A percentile compares a stretch with the other conserved stretches of the same genome.
These are phyloP conservation scores for Spinus pinus DNA, from an alignment of 2,797 vertebrate genomes.

Conservation along the genomic window DNA sequence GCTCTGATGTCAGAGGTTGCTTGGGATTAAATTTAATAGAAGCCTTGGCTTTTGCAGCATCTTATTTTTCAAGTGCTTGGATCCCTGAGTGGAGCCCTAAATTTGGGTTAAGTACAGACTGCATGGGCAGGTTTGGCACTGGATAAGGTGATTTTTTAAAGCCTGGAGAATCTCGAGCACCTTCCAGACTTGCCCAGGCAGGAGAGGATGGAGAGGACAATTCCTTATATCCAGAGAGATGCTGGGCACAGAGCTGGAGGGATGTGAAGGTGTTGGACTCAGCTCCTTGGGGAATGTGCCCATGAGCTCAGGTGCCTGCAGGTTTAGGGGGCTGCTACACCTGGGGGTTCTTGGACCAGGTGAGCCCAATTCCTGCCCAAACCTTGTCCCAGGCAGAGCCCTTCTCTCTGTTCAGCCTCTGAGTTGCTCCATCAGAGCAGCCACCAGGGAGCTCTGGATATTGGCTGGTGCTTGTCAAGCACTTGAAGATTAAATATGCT, in stretches of 20 bases:
- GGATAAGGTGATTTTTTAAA: neutral
- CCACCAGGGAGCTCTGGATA: neutral
- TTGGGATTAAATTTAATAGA: neutral
- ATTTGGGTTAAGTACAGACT: neutral
- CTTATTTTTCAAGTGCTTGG: neutral
- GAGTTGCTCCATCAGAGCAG: neutral
- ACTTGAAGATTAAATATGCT: constrained; percentile 16
- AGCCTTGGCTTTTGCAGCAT: neutral
- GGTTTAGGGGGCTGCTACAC: neutral
- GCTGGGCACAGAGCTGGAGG: neutral
- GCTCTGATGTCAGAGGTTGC: neutral
- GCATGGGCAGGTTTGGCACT: neutral
- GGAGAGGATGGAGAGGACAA: neutral
- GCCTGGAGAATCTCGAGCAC: neutral
- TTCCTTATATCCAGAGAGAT: neutral
- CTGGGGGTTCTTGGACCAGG: neutral
- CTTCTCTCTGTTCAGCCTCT: neutral
- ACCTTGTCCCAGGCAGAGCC: rapidly evolving
- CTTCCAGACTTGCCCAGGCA: neutral
- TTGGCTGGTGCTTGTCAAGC: constrained; percentile 37
- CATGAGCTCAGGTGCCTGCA: neutral
- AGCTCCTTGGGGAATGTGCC: rapidly evolving
- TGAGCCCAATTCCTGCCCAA: neutral
- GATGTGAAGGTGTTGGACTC: neutral
- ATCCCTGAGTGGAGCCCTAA: neutral